Evolutionary conservation across 2,888 invertebrate genomes (phyloP).

Genomic region (Ochropleura plecta): DNA sequence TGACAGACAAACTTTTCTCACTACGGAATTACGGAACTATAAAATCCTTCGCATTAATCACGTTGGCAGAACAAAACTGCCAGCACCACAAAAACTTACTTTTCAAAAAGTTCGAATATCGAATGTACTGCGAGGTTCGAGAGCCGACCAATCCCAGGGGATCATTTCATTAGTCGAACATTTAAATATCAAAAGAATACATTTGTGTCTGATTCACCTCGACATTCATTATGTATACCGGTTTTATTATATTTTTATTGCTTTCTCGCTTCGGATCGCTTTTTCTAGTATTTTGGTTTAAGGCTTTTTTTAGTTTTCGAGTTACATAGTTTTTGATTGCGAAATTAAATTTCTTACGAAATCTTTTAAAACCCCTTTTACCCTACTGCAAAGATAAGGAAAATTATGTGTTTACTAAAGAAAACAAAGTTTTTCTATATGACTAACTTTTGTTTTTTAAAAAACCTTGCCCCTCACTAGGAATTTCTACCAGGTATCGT

Average conservation of each 20-base stretch:
- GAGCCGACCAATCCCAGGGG: constrained; percentile 65
- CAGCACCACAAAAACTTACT: constrained; percentile 50
- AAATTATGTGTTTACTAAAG: background rate
- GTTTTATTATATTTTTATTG: constrained; percentile 68
- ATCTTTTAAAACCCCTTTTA: background rate
- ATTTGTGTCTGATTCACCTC: constrained; percentile 75
- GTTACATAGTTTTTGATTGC: constrained; percentile 23
- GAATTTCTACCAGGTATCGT: too few species aligned
- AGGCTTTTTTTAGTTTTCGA: constrained; percentile 17
- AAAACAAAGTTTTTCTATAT: background rate
- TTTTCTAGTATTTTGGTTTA: constrained; percentile 47
- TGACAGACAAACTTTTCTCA: background rate
- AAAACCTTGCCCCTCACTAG: too few species aligned
- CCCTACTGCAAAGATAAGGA: background rate
- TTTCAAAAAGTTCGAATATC: constrained; percentile 56
- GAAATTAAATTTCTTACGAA: background rate
- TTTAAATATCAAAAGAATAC: constrained; percentile 87
- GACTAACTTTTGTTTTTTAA: too few species aligned
- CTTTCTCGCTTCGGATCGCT: constrained; percentile 41
- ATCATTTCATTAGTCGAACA: constrained; percentile 82
- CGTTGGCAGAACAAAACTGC: constrained; percentile 46
- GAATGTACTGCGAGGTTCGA: constrained; percentile 52
- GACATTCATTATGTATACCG: constrained; percentile 69
- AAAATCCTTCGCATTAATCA: constrained; percentile 39
- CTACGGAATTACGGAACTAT: background rate